Conservation (phyloP, 2,888 invertebrate species). For the Lasioglossum pauxillum region DNA sequence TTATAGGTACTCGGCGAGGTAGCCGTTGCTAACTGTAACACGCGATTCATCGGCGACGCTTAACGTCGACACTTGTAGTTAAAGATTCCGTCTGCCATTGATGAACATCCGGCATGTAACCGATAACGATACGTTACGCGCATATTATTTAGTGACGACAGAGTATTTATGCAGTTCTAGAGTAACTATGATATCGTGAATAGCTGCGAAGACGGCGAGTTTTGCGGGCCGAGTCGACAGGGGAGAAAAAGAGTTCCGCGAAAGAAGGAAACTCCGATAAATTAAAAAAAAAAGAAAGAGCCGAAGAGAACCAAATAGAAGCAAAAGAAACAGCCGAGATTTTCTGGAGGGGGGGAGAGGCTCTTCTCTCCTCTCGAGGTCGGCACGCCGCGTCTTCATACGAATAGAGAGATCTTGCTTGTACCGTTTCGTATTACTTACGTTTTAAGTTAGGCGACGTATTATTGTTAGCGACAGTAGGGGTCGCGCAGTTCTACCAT, state of each 20-base stretch:
- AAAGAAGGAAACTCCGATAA: background rate
- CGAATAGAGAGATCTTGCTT: conserved; percentile 60
- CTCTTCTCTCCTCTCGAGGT: conserved; percentile 13
- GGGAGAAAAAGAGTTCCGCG: background rate
- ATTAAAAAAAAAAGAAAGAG: background rate
- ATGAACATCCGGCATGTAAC: conserved; percentile 45
- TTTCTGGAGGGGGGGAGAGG: background rate
- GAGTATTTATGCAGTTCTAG: conserved; percentile 67
- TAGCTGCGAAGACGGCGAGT: conserved; percentile 30
- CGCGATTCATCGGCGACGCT: conserved; percentile 24
- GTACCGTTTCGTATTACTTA: conserved; percentile 67
- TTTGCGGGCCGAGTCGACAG: background rate
- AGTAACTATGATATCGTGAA: conserved; percentile 36
- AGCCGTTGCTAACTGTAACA: conserved; percentile 11
- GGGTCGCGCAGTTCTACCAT: conserved; percentile 21
- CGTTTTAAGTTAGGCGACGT: conserved; percentile 44
- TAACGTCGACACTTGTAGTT: conserved; percentile 27
- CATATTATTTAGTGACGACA: conserved; percentile 55
- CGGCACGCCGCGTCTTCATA: conserved; percentile 37
- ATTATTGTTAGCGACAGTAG: conserved; percentile 39
- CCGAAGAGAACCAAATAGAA: background rate
- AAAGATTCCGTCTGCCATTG: conserved; percentile 62
- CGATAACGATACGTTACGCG: conserved; percentile 53
- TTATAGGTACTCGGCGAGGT: conserved; percentile 22
- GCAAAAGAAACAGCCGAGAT: background rate